A percentile compares a stretch with the other conserved stretches of the same genome.
Evolutionary conservation across 2,888 invertebrate species (phyloP).

Genomic region (Lepidocyrtoides sp.): DNA sequence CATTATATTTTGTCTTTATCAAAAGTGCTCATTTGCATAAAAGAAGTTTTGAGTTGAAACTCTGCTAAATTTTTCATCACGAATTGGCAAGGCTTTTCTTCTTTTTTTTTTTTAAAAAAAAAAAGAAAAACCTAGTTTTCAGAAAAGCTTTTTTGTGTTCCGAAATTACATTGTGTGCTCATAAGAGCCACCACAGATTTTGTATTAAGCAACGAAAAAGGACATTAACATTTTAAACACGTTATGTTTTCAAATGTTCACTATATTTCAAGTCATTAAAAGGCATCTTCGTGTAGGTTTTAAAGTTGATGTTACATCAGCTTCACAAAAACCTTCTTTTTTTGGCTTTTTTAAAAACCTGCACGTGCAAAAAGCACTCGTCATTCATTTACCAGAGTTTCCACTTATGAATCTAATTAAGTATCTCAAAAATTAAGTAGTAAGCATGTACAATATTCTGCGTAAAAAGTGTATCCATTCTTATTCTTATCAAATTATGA

Average conservation of each 20-base stretch:
- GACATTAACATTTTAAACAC: constrained; percentile 31
- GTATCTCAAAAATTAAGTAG: constrained; percentile 61
- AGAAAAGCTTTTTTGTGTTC: constrained; percentile 18
- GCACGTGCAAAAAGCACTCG: constrained; percentile 60
- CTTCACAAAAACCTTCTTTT: constrained; percentile 10
- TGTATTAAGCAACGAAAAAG: not conserved
- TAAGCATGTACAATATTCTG: not conserved
- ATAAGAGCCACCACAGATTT: not conserved
- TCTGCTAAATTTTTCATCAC: constrained; percentile 37
- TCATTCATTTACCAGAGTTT: not conserved
- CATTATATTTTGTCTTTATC: not conserved
- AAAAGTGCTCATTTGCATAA: constrained; percentile 48
- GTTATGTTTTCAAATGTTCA: constrained; percentile 4
- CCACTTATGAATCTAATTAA: constrained; percentile 46
- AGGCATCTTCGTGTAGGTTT: constrained; percentile 46
- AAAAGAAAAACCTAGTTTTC: not conserved
- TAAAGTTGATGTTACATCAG: not conserved
- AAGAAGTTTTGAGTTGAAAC: not conserved
- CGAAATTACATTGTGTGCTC: not conserved
- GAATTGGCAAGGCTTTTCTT: not conserved
- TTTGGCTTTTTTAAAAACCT: constrained; percentile 32
- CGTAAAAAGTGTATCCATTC: not conserved
- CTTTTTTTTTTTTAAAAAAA: too few relatives aligned
- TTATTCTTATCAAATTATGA: not conserved
- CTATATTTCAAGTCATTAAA: constrained; percentile 3